phyloP scores from a whole-genome alignment of 2,888 invertebrate species.

The Nemurella pictetii region DNA sequence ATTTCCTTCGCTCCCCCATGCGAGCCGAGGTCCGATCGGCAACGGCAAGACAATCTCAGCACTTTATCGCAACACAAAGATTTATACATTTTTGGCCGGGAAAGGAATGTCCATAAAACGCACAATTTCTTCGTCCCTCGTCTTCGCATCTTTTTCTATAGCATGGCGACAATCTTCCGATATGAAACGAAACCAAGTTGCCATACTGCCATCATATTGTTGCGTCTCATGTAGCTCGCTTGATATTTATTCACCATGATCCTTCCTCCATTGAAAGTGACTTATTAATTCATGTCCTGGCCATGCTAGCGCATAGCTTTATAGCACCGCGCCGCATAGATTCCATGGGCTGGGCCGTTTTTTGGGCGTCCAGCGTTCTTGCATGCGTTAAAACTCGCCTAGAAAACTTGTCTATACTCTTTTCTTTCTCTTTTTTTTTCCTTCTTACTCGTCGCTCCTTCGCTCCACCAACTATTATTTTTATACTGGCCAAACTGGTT shows the following conservation, averaged over 20 bases:
- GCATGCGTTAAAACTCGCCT: neutral
- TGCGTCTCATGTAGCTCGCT: neutral
- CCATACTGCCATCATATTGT: neutral
- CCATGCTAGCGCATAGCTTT: neutral
- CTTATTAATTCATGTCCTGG: constrained; percentile 18
- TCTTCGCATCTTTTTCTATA: neutral
- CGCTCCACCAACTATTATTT: neutral
- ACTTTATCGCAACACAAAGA: neutral
- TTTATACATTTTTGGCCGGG: neutral
- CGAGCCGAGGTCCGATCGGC: no score
- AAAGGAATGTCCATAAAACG: neutral
- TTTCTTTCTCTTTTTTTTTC: neutral
- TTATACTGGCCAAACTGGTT: constrained; percentile 27
- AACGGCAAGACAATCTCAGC: neutral
- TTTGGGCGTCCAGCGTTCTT: neutral
- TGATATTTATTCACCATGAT: constrained; percentile 15
- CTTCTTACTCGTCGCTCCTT: neutral
- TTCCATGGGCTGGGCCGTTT: constrained; percentile 16
- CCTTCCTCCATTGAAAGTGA: neutral
- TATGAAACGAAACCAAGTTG: neutral
- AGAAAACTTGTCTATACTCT: neutral
- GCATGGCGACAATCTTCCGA: neutral
- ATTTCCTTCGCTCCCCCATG: neutral
- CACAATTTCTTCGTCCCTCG: neutral
- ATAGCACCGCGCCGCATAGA: no score